Percentiles rank a stretch among this genome's conserved stretches.
Evolutionary conservation across 1,140 invertebrate species (phyloP).

Genomic region (Orius insidiosus): DNA sequence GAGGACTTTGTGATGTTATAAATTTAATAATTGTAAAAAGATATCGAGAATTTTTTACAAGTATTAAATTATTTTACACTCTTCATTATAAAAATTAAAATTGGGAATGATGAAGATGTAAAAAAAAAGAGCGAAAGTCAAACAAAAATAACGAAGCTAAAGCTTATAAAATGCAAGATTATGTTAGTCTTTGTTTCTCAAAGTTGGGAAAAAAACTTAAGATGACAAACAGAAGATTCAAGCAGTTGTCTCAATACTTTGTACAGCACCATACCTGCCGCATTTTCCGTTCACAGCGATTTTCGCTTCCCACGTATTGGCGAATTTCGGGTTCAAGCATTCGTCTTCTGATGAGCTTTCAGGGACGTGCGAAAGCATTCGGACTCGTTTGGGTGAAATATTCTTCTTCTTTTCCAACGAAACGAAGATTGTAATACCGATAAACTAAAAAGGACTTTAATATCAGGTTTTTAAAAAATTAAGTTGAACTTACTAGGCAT

Average conservation of each 20-base stretch:
- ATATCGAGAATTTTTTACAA: too few species aligned
- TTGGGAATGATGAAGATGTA: too few species aligned
- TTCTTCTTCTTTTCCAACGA: slow-evolving; percentile 12
- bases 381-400: slow-evolving; percentile 5
- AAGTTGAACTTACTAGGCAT: slow-evolving; percentile 23
- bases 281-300: slow-evolving; percentile 4
- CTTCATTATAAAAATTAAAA: too few species aligned
- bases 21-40: too few species aligned
- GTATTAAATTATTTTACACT: too few species aligned
- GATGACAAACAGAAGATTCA: slow-evolving; percentile 4
- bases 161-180: too few species aligned
- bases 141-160: too few species aligned
- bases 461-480: slow-evolving; percentile 1
- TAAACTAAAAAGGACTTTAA: slow-evolving; percentile 10
- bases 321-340: slow-evolving; percentile 1
- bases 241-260: slow-evolving; percentile 4
- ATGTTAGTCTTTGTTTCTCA: too few species aligned
- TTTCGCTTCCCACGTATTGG: slow-evolving; percentile 1
- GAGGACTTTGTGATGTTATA: too few species aligned
- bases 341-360: slow-evolving; percentile 2
- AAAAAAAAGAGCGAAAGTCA: too few species aligned
- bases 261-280: slow-evolving; percentile 3
- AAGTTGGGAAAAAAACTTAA: not conserved
- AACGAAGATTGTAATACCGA: slow-evolving; percentile 6
- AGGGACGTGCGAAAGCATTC: slow-evolving; percentile 10